Base-by-base conservation (phyloP, 2,888 invertebrate species). In the Colletes collaris region DNA sequence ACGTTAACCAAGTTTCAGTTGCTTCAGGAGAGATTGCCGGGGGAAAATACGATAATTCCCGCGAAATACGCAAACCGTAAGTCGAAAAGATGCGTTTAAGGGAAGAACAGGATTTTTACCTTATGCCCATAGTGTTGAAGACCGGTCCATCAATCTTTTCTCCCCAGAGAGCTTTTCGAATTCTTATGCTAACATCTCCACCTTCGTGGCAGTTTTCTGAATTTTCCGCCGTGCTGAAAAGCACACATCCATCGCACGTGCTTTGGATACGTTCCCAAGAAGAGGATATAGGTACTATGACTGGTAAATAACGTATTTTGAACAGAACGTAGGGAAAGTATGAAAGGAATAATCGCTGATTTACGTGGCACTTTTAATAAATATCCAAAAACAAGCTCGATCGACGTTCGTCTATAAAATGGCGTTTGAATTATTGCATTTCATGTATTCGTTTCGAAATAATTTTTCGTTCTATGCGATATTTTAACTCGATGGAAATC, bases 101-200 rank as follows among this genome's bases (percentile, higher is more conserved):
- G 40, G 16, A n/a, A 65, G 65, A 40, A 19, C 2, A 16, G 49
- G 19, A 49, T 37, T 56, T 71, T 75, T 27, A 52, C 53, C 46
- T 46, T 53, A 63, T 69, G 69, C 76, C 67, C 76, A 55, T 49
- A 40, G 53, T 63, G 49, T 52, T 16, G 52, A 62, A 50, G 59
- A 69, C 73, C 73, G 72, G 27, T 76, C 76, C 76, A 79, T 79
- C 76, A 82, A 74, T 67, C 56, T 44, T 40, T 59, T 50, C 49
- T 35, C 58, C 19, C 27, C 8, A 52, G 67, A 75, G 76, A 65
- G 76, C 81, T 76, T 71, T 77, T 70, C 71, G 62, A 65, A 64
- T 66, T 44, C 62, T 53, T 50, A 52, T 53, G 59, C 53, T 66
- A 74, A 66, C 69, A 62, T 44, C 68, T n/a, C 62, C 44, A 53